Base-by-base conservation (phyloP, 2,113 vertebrate species). In the Platycercus adscitus region DNA sequence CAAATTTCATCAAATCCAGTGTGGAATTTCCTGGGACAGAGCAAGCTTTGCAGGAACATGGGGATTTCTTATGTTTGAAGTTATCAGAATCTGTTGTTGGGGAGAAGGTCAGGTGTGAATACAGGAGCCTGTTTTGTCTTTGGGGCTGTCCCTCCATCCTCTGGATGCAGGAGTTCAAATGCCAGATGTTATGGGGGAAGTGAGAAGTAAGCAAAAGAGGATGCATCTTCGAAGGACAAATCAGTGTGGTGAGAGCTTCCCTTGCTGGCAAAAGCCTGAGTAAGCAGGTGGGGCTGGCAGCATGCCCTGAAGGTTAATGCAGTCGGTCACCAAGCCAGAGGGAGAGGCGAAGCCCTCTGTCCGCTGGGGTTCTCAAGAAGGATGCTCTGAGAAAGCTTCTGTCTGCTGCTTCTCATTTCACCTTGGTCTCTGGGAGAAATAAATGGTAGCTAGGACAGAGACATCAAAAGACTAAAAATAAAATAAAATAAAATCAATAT, bases 271-370 rank as follows among this genome's bases (percentile, higher is more conserved):
- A 88, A 95, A 91, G 46, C 71, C 93, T 91, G 89, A 96, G 76
- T 96, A 96, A 96, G 94, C 94, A 91, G 81, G 80, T 83, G 79
- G 55, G 82, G 35, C 86, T 97, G 93, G 79, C 85, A 37, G 64
- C 0, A 0, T 90, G 91, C 94, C 92, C 79, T 89, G 68, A 86
- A 95, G 93, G 93, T 93, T 95, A 96, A 88, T 55, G 76, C 86
- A 82, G 63, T 91, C 39, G 0, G 68, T 88, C n/a, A 6, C 76
- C 64, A 78, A 81, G 64, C 41, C 5, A 8, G 43, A 60, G 64
- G 28, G 19, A 49, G 68, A 53, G 72, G 71, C 2, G 0, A 65
- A 86, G 75, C 47, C 68, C 64, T 83, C 33, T 21, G 83, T 71
- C 78, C 86, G 71, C 37, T 0, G 0, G 3, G 43, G 15, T 71